phyloP scores from a whole-genome alignment of 2,113 vertebrate species.

The Collichthys lucidus region DNA sequence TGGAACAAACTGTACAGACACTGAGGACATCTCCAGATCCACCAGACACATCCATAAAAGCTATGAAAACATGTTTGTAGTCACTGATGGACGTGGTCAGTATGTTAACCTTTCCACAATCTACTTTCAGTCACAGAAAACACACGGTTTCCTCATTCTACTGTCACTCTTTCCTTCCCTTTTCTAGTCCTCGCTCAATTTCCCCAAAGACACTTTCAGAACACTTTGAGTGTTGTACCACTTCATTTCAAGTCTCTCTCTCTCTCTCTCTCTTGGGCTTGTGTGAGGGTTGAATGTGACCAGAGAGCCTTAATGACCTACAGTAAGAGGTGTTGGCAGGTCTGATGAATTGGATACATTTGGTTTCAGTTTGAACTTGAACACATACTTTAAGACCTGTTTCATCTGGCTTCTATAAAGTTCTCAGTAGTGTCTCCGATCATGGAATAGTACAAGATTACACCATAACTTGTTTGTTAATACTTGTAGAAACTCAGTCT shows the following conservation, averaged over 20 bases:
- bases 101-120: slow-evolving; percentile 5
- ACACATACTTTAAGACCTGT: neutral
- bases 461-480: neutral
- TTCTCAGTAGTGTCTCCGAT: neutral
- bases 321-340: neutral
- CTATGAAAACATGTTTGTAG: slow-evolving; percentile 2
- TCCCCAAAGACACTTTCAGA: slow-evolving; percentile 25
- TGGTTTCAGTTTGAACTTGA: neutral
- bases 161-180: slow-evolving; percentile 51
- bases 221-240: neutral
- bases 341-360: neutral
- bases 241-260: slow-evolving; percentile 2
- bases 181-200: slow-evolving; percentile 28
- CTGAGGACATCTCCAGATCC: neutral
- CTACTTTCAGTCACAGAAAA: slow-evolving; percentile 39
- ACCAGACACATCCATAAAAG: slow-evolving; percentile 3
- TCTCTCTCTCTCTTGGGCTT: neutral
- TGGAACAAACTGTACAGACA: neutral
- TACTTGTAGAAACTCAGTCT: neutral
- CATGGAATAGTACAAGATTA: neutral
- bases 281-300: slow-evolving; percentile 4
- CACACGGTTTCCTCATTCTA: slow-evolving; percentile 40
- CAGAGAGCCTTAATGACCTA: neutral
- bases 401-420: neutral
- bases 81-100: slow-evolving; percentile 5